Conservation (phyloP, 2,113 vertebrate genomes). For the Pelobates fuscus region DNA sequence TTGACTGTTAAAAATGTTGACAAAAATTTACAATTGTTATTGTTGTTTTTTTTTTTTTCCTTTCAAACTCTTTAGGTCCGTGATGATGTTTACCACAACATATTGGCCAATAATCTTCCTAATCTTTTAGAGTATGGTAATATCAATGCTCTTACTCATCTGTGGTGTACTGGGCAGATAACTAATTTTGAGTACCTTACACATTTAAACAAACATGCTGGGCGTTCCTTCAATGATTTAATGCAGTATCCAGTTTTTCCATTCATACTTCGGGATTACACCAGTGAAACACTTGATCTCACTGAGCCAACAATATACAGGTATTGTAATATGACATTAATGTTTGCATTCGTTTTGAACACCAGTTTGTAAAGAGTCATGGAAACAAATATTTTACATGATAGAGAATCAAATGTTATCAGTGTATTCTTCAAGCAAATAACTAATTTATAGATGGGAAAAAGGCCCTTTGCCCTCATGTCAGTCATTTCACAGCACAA, state of each 20-base stretch:
- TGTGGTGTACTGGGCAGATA: conserved; percentile 96
- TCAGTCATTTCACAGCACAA: too few relatives aligned
- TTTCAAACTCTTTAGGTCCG: conserved; percentile 83
- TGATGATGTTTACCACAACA: conserved; percentile 94
- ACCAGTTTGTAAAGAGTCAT: too few relatives aligned
- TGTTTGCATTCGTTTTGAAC: too few relatives aligned
- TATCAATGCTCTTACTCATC: conserved; percentile 90
- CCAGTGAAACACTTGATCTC: conserved; percentile 88
- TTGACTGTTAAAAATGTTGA: too few relatives aligned
- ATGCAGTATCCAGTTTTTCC: conserved; percentile 99
- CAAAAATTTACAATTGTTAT: too few relatives aligned
- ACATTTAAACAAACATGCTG: conserved; percentile 96
- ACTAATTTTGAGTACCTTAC: conserved; percentile 98
- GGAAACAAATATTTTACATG: too few relatives aligned
- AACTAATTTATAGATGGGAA: too few relatives aligned
- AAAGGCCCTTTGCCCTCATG: too few relatives aligned
- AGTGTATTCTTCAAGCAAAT: too few relatives aligned
- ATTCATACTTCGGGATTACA: conserved; percentile 92
- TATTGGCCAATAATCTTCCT: conserved; percentile 90
- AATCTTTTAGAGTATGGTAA: conserved; percentile 97
- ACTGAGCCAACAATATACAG: conserved; percentile 84
- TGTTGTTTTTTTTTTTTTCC: not conserved
- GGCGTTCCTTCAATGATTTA: conserved; percentile 96
- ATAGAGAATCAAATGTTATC: too few relatives aligned
- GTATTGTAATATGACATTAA: too few relatives aligned